Percentiles rank a stretch among this genome's conserved stretches.
These are phyloP conservation scores for Anadara kagoshimensis DNA, from an alignment of 1,140 invertebrate species.

Conservation along the genomic window DNA sequence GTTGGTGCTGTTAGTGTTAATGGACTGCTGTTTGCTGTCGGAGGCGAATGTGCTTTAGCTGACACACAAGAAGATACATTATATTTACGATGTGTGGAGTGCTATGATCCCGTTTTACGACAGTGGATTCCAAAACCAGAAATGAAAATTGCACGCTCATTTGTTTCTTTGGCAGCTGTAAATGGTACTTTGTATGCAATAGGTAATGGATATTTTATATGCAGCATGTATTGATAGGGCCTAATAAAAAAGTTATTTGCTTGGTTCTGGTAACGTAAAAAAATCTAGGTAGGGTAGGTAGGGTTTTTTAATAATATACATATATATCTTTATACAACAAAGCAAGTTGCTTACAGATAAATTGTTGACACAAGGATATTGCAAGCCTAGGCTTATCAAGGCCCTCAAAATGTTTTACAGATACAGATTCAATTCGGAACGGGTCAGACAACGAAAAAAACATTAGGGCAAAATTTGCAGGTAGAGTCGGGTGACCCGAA, in stretches of 20 bases:
- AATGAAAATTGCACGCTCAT: slow-evolving; percentile 89
- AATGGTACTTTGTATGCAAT: slow-evolving; percentile 91
- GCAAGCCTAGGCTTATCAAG: no score
- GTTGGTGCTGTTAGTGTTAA: slow-evolving; percentile 64
- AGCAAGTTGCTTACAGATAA: background rate
- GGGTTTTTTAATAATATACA: background rate
- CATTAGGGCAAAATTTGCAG: no score
- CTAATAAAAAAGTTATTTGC: no score
- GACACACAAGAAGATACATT: slow-evolving; percentile 79
- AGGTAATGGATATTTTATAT: slow-evolving; percentile 76
- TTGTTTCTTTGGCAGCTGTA: slow-evolving; percentile 91
- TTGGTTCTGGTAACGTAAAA: no score
- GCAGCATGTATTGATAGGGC: no score
- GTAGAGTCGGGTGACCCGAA: no score
- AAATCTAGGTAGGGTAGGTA: no score
- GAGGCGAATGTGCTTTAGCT: slow-evolving; percentile 77
- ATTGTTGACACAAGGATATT: no score
- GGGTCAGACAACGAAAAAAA: no score
- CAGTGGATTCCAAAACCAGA: slow-evolving; percentile 78
- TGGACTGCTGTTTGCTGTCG: slow-evolving; percentile 68
- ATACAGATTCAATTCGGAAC: no score
- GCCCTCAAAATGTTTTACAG: no score
- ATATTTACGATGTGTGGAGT: slow-evolving; percentile 87
- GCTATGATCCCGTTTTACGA: slow-evolving; percentile 85
- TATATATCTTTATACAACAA: no score